Percentiles rank a stretch among this genome's conserved stretches.
These are phyloP conservation scores for Ianthella basta DNA, from an alignment of 37 sponge, comb jelly and placozoan genomes.

Conservation along the genomic window DNA sequence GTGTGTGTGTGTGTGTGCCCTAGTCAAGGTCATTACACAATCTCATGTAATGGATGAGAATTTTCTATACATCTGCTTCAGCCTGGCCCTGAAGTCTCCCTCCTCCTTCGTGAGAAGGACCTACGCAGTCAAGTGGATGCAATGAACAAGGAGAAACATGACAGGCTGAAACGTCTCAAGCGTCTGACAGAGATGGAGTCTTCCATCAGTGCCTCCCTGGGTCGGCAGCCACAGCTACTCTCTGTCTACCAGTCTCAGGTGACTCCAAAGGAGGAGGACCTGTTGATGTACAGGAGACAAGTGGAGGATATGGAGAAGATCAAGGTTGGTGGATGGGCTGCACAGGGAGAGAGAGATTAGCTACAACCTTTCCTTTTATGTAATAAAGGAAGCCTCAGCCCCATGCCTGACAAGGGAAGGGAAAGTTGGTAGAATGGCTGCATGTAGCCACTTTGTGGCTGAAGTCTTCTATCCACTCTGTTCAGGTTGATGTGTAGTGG, in stretches of 20 bases:
- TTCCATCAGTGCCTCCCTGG: conserved; percentile 55
- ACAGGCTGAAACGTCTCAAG: conserved; percentile 67
- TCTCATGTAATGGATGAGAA: conserved; percentile 18
- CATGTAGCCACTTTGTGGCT: too few species aligned
- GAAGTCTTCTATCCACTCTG: too few species aligned
- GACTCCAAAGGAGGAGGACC: conserved; percentile 67
- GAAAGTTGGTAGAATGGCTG: too few species aligned
- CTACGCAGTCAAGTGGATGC: conserved; percentile 47
- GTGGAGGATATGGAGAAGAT: conserved; percentile 58
- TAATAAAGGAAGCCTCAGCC: too few species aligned
- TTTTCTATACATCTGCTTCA: background rate
- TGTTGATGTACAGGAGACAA: conserved; percentile 40
- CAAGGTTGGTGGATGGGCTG: conserved; percentile 34
- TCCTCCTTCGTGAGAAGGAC: conserved; percentile 45
- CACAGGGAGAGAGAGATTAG: too few species aligned
- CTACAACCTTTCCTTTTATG: too few species aligned
- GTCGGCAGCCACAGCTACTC: conserved; percentile 27
- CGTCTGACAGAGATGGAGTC: conserved; percentile 70
- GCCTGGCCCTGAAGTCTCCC: conserved; percentile 23
- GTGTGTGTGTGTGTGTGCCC: background rate
- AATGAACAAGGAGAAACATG: conserved; percentile 68
- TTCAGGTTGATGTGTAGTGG: too few species aligned
- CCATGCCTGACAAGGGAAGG: too few species aligned
- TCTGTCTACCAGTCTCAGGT: conserved; percentile 1
- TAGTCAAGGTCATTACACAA: too few species aligned